Percentiles rank a stretch among this genome's conserved stretches.
Conservation (phyloP, 2,888 invertebrate species). For the Drosophila ezoana region DNA sequence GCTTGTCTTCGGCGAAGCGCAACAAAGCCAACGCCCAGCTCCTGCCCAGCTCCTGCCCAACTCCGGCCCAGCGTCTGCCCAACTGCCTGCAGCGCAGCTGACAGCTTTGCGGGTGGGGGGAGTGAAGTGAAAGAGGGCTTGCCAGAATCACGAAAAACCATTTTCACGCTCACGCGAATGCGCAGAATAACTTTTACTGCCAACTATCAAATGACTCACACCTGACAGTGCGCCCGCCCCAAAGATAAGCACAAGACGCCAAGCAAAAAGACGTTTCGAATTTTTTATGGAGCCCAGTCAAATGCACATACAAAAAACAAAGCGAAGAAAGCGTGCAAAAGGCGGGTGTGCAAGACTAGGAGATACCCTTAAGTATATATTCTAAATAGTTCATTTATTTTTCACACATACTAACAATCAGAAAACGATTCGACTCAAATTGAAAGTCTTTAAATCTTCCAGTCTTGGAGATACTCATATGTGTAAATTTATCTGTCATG, state of each 20-base stretch:
- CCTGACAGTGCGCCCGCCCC: conserved; percentile 57
- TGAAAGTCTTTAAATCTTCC: no score
- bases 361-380: conserved; percentile 8
- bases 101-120: neutral
- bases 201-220: conserved; percentile 77
- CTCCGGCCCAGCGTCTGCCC: neutral
- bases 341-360: neutral
- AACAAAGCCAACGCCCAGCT: conserved; percentile 76
- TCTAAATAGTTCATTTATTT: no score
- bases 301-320: conserved; percentile 15
- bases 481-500: no score
- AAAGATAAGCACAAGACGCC: conserved; percentile 72
- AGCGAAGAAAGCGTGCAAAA: no score
- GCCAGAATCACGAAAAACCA: conserved; percentile 76
- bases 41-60: neutral
- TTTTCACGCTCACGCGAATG: conserved; percentile 81
- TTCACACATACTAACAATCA: no score
- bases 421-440: no score
- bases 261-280: conserved; percentile 60
- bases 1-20: conserved; percentile 78
- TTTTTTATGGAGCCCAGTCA: conserved; percentile 45
- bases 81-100: conserved; percentile 19
- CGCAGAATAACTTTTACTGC: conserved; percentile 71
- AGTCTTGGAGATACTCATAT: no score
- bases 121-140: neutral